Base-by-base conservation (phyloP, 2,797 vertebrate genomes). In the Echeneis naucrates region DNA sequence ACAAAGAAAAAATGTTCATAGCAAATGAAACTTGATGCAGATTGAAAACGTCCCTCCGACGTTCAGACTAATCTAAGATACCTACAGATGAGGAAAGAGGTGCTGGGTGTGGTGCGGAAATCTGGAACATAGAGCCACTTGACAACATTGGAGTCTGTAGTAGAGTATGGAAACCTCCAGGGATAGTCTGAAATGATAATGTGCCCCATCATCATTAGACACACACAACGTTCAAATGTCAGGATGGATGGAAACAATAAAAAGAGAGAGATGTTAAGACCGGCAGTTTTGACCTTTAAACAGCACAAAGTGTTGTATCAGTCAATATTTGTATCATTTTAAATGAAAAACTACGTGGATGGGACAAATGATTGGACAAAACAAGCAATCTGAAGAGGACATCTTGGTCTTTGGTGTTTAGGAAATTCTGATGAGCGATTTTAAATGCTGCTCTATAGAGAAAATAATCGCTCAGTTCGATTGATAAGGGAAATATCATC, bases 121-220 rank as follows among this genome's bases (percentile, higher is more conserved):
- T 99, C 98, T 55, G 98, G 98, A 75, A 99, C 93, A 73, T 97
- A 99, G 60, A 99, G 93, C 98, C 98, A 99, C 88, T 98, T 99
- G 87, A 99, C 95, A 89, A 99, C 95, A 42, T 98, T 97, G 78
- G 96, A 96, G 54, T 96, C 93, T 57, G 96, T 94, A 32, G 77
- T 83, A 60, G 95, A 93, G 65, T 82, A 89, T 44, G 93, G 91
- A 90, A 93, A 95, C 84, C 98, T 96, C 98, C 98, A 99, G 3
- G 98, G 97, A 82, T 99, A 99, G 61, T 98, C 98, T 99, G 93
- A 19, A 91, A 91, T 67, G 24, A 75, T 75, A 66, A 78, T 32
- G 63, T 16, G 17, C 30, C 56, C 9, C 42, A 40, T n/a, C n/a
- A n/a, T n/a, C n/a, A n/a, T 47, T n/a, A 37, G 16, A 67, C 9